phyloP scores from a whole-genome alignment of 2,797 vertebrate genomes.

The Cyprinella venusta region DNA sequence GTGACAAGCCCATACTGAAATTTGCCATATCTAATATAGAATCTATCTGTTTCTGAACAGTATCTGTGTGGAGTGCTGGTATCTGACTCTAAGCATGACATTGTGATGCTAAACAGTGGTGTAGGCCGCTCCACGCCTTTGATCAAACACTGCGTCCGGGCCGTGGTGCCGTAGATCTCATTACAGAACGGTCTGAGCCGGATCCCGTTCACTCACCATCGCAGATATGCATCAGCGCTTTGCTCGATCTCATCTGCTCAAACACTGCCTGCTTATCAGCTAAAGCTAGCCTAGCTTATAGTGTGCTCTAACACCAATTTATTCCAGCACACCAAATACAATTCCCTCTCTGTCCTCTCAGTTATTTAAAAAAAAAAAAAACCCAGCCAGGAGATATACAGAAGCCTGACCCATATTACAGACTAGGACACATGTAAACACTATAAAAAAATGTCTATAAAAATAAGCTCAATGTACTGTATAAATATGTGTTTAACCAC shows the following conservation, averaged over 20 bases:
- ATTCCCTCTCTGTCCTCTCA: constrained; percentile 24
- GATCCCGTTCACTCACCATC: constrained; percentile 23
- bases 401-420: not conserved
- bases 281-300: constrained; percentile 34
- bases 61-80: constrained; percentile 34
- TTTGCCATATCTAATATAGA: constrained; percentile 14
- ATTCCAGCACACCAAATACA: constrained; percentile 32
- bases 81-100: constrained; percentile 32
- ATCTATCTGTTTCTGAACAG: constrained; percentile 25
- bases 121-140: constrained; percentile 9
- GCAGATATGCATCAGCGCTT: constrained; percentile 49
- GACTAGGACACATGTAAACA: not conserved
- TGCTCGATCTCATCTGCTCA: constrained; percentile 47
- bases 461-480: no score
- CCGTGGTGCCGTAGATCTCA: constrained; percentile 21
- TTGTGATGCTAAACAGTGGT: constrained; percentile 29
- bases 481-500: no score
- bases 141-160: not conserved
- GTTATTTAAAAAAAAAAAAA: constrained; percentile 18
- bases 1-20: constrained; percentile 11
- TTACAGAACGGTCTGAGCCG: constrained; percentile 11
- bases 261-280: constrained; percentile 34
- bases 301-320: constrained; percentile 36
- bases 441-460: no score
- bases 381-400: not conserved